These are phyloP conservation scores for Ctenosaura bakeri DNA, from an alignment of 2,797 vertebrate species.

Conservation along the genomic window DNA sequence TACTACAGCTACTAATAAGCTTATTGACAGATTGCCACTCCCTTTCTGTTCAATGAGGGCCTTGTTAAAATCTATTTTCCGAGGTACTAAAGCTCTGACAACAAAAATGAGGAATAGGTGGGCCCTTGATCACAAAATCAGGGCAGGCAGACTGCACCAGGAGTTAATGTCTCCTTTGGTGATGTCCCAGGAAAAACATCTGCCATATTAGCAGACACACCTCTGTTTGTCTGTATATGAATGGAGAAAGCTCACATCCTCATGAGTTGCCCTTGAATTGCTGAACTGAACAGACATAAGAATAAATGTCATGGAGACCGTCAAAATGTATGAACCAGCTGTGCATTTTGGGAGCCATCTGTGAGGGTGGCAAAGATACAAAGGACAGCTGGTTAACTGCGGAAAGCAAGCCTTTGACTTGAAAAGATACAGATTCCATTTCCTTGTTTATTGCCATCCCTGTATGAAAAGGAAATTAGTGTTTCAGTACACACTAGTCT, in stretches of 20 bases:
- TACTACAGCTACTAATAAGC: too few relatives aligned
- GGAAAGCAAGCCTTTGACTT: constrained; percentile 11
- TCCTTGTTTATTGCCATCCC: neutral
- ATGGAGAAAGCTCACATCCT: neutral
- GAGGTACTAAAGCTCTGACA: neutral
- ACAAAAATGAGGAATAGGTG: neutral
- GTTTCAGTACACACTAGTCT: constrained; percentile 32
- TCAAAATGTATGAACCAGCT: neutral
- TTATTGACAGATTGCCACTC: neutral
- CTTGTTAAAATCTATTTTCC: neutral
- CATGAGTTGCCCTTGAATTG: neutral
- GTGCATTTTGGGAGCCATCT: constrained; percentile 16
- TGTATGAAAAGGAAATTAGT: constrained; percentile 29
- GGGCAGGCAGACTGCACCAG: neutral
- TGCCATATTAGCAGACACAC: neutral
- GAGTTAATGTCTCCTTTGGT: neutral
- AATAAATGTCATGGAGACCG: constrained; percentile 16
- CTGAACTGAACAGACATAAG: neutral
- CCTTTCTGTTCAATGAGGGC: neutral
- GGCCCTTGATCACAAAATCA: neutral
- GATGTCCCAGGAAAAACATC: neutral
- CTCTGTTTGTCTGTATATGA: neutral
- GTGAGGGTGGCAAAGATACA: constrained; percentile 21
- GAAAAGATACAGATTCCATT: neutral
- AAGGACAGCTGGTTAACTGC: neutral